These are phyloP conservation scores for Lontra canadensis DNA, from an alignment of 2,113 vertebrate genomes.

Conservation along the genomic window DNA sequence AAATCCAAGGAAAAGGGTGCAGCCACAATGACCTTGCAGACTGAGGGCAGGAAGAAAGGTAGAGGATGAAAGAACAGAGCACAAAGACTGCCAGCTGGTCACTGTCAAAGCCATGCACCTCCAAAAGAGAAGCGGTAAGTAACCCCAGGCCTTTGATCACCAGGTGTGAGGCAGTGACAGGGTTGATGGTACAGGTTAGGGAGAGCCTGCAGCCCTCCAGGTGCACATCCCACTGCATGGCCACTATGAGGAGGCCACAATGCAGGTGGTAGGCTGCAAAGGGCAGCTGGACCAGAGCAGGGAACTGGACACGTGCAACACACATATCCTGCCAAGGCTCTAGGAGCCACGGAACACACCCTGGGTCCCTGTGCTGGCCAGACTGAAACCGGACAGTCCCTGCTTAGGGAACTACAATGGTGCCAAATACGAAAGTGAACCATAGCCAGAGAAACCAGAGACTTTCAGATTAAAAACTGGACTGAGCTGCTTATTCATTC, in stretches of 20 bases:
- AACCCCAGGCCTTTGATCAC: not conserved
- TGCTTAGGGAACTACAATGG: not conserved
- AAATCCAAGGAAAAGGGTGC: not conserved
- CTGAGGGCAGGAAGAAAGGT: not conserved
- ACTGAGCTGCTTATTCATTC: not conserved
- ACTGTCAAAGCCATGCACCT: not conserved
- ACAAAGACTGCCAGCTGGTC: not conserved
- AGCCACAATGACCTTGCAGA: not conserved
- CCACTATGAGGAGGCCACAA: not conserved
- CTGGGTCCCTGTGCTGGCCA: not conserved
- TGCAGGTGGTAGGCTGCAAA: not conserved
- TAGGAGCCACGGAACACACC: not conserved
- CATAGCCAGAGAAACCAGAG: not conserved
- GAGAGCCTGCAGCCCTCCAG: not conserved
- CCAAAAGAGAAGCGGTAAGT: not conserved
- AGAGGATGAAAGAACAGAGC: not conserved
- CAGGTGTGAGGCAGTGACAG: not conserved
- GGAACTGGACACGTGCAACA: not conserved
- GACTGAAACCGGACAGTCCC: not conserved
- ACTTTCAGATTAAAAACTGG: not conserved
- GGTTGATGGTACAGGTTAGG: no score
- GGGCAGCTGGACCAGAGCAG: not conserved
- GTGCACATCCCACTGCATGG: not conserved
- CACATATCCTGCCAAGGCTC: not conserved
- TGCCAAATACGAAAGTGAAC: not conserved